phyloP scores from a whole-genome alignment of 2,113 vertebrate genomes.

The Chelonoidis abingdonii region DNA sequence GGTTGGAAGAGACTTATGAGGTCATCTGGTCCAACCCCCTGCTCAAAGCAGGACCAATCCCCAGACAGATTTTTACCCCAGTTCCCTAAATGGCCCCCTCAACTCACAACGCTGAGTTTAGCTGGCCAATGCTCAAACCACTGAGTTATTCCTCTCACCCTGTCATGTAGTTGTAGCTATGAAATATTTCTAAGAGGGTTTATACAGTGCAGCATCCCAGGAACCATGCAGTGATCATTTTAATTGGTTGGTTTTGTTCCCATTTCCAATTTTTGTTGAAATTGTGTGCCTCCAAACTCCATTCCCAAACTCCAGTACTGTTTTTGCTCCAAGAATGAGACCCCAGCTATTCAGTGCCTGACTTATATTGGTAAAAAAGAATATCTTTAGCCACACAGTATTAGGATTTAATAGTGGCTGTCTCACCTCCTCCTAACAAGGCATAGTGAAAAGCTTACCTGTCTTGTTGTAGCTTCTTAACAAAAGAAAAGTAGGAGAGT shows the following conservation, averaged over 20 bases:
- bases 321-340: background rate
- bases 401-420: background rate
- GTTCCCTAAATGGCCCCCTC: no score
- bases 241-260: background rate
- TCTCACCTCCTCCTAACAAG: background rate
- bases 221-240: background rate
- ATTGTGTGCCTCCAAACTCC: rapidly evolving
- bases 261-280: background rate
- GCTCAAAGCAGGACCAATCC: no score
- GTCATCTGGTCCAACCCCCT: no score
- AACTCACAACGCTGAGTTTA: no score
- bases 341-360: background rate
- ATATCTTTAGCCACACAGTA: background rate
- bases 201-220: background rate
- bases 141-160: no score
- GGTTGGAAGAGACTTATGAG: no score
- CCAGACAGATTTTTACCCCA: no score
- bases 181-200: background rate
- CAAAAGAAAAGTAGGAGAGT: background rate
- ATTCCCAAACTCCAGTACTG: background rate
- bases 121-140: no score
- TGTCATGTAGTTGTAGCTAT: background rate
- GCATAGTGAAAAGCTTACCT: background rate
- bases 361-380: background rate
- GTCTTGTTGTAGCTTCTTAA: background rate